Conservation (phyloP, 2,888 invertebrate genomes). For the Scaptomyza caliginosa region DNA sequence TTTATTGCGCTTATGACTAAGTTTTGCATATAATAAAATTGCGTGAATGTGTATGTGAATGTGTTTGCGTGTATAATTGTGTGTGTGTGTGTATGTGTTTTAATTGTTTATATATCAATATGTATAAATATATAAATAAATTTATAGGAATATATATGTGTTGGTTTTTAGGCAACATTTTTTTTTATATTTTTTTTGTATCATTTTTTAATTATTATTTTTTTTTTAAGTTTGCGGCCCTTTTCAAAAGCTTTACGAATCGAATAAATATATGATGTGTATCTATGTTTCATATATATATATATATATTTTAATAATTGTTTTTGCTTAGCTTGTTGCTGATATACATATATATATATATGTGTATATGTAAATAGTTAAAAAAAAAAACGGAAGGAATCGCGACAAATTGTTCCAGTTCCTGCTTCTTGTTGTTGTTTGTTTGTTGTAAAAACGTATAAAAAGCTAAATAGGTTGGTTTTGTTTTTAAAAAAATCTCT, state of each 20-base stretch:
- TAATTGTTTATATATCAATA: conserved; percentile 55
- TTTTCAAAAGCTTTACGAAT: conserved; percentile 63
- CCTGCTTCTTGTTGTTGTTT: conserved; percentile 36
- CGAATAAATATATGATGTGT: conserved; percentile 62
- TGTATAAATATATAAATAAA: conserved; percentile 76
- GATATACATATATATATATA: too few species aligned
- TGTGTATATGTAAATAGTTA: too few species aligned
- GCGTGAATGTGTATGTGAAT: conserved; percentile 53
- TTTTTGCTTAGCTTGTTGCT: conserved; percentile 36
- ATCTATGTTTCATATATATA: conserved; percentile 26
- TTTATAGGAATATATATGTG: conserved; percentile 79
- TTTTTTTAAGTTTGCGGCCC: conserved; percentile 45
- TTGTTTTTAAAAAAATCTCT: conserved; percentile 54
- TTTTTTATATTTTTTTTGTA: conserved; percentile 27
- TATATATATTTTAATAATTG: conserved; percentile 5
- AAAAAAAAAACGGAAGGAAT: conserved; percentile 76
- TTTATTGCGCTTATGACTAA: conserved; percentile 53
- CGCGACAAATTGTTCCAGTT: conserved; percentile 50
- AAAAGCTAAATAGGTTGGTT: conserved; percentile 69
- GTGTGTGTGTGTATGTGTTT: conserved; percentile 32
- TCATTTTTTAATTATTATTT: conserved; percentile 22
- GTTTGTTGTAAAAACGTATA: conserved; percentile 74
- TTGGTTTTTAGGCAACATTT: conserved; percentile 64
- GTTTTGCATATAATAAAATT: conserved; percentile 67
- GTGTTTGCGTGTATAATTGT: conserved; percentile 15